These are phyloP conservation scores for Callionymus lyra DNA, from an alignment of 2,113 vertebrate genomes.

Conservation along the genomic window DNA sequence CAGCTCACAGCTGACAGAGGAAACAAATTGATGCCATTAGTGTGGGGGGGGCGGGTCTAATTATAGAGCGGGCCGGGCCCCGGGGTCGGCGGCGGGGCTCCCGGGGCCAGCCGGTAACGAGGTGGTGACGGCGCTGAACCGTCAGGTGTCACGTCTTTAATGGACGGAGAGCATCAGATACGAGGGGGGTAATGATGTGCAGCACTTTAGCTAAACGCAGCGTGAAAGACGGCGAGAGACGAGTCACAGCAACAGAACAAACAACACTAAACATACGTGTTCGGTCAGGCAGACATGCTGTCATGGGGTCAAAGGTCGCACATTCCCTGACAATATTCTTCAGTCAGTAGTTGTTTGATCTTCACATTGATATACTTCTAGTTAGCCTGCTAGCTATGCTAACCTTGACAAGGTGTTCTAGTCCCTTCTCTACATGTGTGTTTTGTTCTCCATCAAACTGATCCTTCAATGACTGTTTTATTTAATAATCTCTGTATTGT, in stretches of 20 bases:
- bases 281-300: too few species aligned
- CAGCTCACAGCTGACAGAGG: slow-evolving; percentile 59
- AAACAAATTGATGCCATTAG: slow-evolving; percentile 66
- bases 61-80: slow-evolving; percentile 48
- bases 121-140: slow-evolving; percentile 33
- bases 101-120: slow-evolving; percentile 25
- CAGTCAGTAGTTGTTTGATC: too few species aligned
- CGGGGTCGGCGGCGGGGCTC: slow-evolving; percentile 16
- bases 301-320: too few species aligned
- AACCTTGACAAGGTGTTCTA: too few species aligned
- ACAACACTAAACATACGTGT: slow-evolving; percentile 7
- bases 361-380: too few species aligned
- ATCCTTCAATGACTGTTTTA: too few species aligned
- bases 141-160: slow-evolving; percentile 19
- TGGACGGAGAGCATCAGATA: slow-evolving; percentile 4
- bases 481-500: too few species aligned
- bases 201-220: slow-evolving; percentile 13
- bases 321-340: too few species aligned
- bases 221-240: slow-evolving; percentile 26
- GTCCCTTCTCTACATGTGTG: too few species aligned
- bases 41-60: slow-evolving; percentile 34
- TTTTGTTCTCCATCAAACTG: too few species aligned
- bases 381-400: too few species aligned
- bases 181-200: slow-evolving; percentile 25
- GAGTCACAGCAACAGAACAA: slow-evolving; percentile 35